A percentile compares a stretch with the other conserved stretches of the same genome.
Evolutionary conservation across 2,888 invertebrate genomes (phyloP).

Genomic region (Noctua comes): DNA sequence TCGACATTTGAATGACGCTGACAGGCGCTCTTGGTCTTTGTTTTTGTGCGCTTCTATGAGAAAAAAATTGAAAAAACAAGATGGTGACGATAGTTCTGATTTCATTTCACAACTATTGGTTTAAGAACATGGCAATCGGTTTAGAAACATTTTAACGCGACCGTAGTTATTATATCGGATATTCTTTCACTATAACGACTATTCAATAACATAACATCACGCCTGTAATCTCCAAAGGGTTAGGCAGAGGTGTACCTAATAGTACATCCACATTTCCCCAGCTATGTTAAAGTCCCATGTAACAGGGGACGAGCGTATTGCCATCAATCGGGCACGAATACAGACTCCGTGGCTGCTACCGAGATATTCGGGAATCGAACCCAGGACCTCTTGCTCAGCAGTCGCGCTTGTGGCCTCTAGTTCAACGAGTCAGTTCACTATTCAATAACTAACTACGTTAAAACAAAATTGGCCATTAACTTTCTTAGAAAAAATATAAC

Average conservation of each 20-base stretch:
- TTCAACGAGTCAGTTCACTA: neutral
- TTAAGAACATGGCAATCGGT: neutral
- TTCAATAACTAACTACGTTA: neutral
- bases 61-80: neutral
- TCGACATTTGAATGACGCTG: neutral
- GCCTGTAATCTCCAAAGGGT: neutral
- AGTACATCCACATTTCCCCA: neutral
- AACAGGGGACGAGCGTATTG: neutral
- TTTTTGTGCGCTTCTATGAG: neutral
- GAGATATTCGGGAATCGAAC: neutral
- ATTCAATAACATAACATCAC: neutral
- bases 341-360: neutral
- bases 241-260: no score
- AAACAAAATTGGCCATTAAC: neutral
- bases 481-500: constrained; percentile 14
- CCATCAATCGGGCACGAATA: neutral
- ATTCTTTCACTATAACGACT: neutral
- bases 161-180: neutral
- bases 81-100: neutral
- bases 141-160: neutral
- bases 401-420: neutral
- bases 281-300: neutral
- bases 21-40: neutral
- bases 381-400: neutral
- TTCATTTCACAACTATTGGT: neutral